Conservation (phyloP, 2,113 vertebrate species). For the Aramus guarauna region DNA sequence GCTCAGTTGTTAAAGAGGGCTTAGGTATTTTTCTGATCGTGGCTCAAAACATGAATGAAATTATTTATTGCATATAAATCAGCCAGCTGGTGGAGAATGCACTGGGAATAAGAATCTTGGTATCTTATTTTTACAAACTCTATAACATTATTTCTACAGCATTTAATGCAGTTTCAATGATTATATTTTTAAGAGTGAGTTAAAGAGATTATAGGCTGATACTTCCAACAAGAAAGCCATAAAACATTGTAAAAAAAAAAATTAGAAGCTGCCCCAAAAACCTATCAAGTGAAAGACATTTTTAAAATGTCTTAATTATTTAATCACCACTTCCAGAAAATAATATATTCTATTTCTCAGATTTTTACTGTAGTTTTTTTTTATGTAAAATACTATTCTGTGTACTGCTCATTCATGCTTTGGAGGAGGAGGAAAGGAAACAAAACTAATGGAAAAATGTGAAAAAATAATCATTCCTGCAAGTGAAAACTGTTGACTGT, state of each 20-base stretch:
- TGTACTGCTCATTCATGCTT: background rate
- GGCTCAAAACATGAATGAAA: background rate
- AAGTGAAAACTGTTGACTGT: background rate
- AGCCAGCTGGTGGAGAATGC: background rate
- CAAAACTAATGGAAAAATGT: background rate
- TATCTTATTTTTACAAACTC: background rate
- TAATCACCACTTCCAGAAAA: background rate
- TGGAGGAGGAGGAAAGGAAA: background rate
- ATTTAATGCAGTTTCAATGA: background rate
- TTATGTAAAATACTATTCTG: background rate
- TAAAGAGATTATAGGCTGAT: background rate
- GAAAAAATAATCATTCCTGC: background rate
- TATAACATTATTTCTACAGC: background rate
- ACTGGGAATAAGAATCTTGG: background rate
- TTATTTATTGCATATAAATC: background rate
- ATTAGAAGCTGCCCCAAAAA: background rate
- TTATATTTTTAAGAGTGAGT: background rate
- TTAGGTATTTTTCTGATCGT: background rate
- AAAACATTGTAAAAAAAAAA: background rate
- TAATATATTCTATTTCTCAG: background rate
- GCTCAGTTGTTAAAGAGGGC: background rate
- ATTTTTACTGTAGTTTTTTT: background rate
- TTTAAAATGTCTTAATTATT: background rate
- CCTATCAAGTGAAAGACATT: background rate
- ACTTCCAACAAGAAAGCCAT: background rate